Conservation (phyloP, 2,113 vertebrate species). For the Notothenia coriiceps region DNA sequence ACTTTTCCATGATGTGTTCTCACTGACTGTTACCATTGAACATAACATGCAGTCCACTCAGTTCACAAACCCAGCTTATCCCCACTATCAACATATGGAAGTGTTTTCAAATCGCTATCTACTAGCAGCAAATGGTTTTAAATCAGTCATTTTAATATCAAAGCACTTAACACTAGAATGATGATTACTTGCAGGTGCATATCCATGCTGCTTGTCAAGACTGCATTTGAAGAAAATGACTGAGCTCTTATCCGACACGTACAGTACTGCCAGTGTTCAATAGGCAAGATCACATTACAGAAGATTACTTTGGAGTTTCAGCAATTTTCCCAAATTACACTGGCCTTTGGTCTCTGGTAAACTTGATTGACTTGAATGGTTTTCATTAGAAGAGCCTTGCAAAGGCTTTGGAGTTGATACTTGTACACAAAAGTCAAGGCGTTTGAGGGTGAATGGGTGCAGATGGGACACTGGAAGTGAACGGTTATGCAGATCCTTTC, state of each 20-base stretch:
- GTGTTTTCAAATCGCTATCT: slow-evolving; percentile 80
- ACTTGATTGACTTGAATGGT: slow-evolving; percentile 86
- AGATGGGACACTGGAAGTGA: slow-evolving; percentile 63
- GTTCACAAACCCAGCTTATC: slow-evolving; percentile 71
- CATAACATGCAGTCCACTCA: slow-evolving; percentile 25
- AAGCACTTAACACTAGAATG: slow-evolving; percentile 85
- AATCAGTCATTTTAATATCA: slow-evolving; percentile 87
- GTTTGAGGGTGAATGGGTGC: slow-evolving; percentile 70
- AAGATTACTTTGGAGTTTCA: slow-evolving; percentile 84
- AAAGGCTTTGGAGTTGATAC: slow-evolving; percentile 69
- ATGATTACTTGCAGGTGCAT: slow-evolving; percentile 86
- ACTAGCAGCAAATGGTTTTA: slow-evolving; percentile 81
- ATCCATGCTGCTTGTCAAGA: slow-evolving; percentile 78
- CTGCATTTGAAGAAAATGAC: slow-evolving; percentile 82
- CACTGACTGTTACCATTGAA: slow-evolving; percentile 43
- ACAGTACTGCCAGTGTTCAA: slow-evolving; percentile 82
- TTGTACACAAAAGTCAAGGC: slow-evolving; percentile 72
- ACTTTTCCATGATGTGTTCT: slow-evolving; percentile 39
- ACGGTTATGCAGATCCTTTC: slow-evolving; percentile 63
- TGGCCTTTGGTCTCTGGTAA: slow-evolving; percentile 84
- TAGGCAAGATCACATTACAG: slow-evolving; percentile 82
- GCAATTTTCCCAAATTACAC: slow-evolving; percentile 85
- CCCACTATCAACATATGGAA: slow-evolving; percentile 82
- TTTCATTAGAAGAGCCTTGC: slow-evolving; percentile 80
- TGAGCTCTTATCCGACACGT: slow-evolving; percentile 85